Percentiles rank a stretch among this genome's conserved stretches.
Conservation (phyloP, 1,140 invertebrate species). For the Drosophila prosaltans region DNA sequence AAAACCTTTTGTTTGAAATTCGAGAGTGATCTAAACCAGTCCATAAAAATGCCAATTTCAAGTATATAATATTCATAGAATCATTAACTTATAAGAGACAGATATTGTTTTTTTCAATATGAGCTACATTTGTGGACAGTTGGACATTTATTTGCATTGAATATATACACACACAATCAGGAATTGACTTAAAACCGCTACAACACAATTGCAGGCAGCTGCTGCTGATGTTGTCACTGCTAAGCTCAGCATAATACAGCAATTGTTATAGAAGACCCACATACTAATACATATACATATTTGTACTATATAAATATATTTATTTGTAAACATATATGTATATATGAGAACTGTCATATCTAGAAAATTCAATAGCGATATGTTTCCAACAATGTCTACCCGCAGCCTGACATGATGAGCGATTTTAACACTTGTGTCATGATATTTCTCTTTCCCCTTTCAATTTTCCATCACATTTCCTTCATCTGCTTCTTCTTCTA, state of each 20-base stretch:
- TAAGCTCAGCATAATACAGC: constrained; percentile 68
- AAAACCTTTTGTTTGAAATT: not conserved
- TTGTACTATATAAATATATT: constrained; percentile 27
- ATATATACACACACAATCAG: constrained; percentile 24
- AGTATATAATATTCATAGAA: constrained; percentile 21
- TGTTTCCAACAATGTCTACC: not conserved
- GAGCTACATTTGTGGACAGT: constrained; percentile 65
- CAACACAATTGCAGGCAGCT: constrained; percentile 74
- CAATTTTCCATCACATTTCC: too few species aligned
- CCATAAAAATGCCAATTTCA: not conserved
- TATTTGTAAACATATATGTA: constrained; percentile 3
- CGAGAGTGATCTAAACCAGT: not conserved
- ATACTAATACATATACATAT: constrained; percentile 19
- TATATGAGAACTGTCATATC: constrained; percentile 25
- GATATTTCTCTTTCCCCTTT: constrained; percentile 69
- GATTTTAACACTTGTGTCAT: constrained; percentile 75
- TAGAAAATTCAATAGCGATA: constrained; percentile 64
- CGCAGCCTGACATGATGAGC: constrained; percentile 73
- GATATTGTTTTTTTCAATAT: constrained; percentile 34
- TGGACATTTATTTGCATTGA: constrained; percentile 44
- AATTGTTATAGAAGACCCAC: constrained; percentile 40
- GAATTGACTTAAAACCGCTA: constrained; percentile 70
- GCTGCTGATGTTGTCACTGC: constrained; percentile 59
- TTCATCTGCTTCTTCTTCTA: too few species aligned
- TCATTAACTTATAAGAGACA: constrained; percentile 43